Evolutionary conservation across 2,888 invertebrate genomes (phyloP), one percentile per base, ranked within the genome.

Genomic region (Noctua fimbriata): DNA sequence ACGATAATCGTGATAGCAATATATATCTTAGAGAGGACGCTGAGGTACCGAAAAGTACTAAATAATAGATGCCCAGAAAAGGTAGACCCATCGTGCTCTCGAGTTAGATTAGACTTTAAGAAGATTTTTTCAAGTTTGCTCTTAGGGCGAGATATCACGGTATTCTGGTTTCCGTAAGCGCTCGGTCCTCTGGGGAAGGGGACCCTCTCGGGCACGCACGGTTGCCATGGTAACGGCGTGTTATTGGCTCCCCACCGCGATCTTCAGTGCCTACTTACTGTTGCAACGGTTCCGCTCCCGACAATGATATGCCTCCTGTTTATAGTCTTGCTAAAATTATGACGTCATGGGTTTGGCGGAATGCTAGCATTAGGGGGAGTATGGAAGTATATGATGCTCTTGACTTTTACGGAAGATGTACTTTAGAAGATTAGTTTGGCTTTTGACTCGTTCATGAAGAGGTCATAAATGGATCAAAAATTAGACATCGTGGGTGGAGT

Each of bases 201-300:
- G 92, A 93, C 96, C 95, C 94, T 94, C 93, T 92, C 88, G 90
- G 90, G 91, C 90, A 91, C 91, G 93, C 90, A 90, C 89, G 80
- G 96, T 96, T 93, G 92, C 92, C 93, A 96, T 96, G 93, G 88
- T 92, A 92, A 97, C 96, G 87, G 93, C 93, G 92, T 96, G 94
- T 94, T 96, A 94, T 95, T 95, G 95, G 94, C 95, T 95, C 96
- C 96, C 95, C 93, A 93, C 94, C 92, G 94, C 91, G 92, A 92
- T 92, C 92, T 91, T 93, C 88, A 83, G 79, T 85, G 75, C 85
- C 83, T 89, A 87, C 88, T 89, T 89, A 88, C 83, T 86, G 85
- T 89, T 89, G 87, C 86, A 88, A 89, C 78, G 83, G 86, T 87
- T 89, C 86, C 88, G 84, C 77, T 87, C 78, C 83, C 83, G 78